A percentile compares a stretch with the other conserved stretches of the same genome.
These are phyloP conservation scores for Apistogramma diplotaenia DNA, from an alignment of 2,113 vertebrate genomes.

Conservation along the genomic window DNA sequence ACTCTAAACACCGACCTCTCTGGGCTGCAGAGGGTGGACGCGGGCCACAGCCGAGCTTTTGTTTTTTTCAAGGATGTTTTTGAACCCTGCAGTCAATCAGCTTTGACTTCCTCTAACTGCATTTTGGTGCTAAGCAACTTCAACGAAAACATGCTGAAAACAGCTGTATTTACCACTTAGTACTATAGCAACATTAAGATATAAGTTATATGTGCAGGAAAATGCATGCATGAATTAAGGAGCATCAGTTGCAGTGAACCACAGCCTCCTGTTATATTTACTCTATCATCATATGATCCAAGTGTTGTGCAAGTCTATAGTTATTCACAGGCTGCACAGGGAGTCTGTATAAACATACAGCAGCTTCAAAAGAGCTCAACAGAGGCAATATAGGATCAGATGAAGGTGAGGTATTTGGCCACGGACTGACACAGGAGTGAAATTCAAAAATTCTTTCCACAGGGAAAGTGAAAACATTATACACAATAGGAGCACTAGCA, in stretches of 20 bases:
- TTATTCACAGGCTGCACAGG: neutral
- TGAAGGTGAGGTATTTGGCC: neutral
- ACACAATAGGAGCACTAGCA: slow-evolving; percentile 10
- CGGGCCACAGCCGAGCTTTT: slow-evolving; percentile 8
- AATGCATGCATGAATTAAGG: neutral
- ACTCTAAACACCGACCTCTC: slow-evolving; percentile 46
- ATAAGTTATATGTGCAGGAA: neutral
- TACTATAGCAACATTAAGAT: neutral
- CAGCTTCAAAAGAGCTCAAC: slow-evolving; percentile 20
- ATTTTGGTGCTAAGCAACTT: slow-evolving; percentile 27
- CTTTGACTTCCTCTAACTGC: slow-evolving; percentile 40
- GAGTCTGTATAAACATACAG: slow-evolving; percentile 22
- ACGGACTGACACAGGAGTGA: slow-evolving; percentile 14
- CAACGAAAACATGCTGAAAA: slow-evolving; percentile 12
- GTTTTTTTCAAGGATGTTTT: slow-evolving; percentile 5
- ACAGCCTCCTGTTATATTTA: neutral
- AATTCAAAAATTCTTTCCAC: slow-evolving; percentile 36
- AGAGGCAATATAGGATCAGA: slow-evolving; percentile 7
- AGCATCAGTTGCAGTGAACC: neutral
- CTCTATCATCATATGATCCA: neutral
- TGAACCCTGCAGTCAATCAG: slow-evolving; percentile 31
- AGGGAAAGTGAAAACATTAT: slow-evolving; percentile 13
- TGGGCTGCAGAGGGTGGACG: slow-evolving; percentile 48
- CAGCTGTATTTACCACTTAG: slow-evolving; percentile 2
- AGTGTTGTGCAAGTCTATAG: slow-evolving; percentile 11